Percentiles rank a stretch among this genome's conserved stretches.
These are phyloP conservation scores for Vandiemenella viatica DNA, from an alignment of 2,888 invertebrate species.

Conservation along the genomic window DNA sequence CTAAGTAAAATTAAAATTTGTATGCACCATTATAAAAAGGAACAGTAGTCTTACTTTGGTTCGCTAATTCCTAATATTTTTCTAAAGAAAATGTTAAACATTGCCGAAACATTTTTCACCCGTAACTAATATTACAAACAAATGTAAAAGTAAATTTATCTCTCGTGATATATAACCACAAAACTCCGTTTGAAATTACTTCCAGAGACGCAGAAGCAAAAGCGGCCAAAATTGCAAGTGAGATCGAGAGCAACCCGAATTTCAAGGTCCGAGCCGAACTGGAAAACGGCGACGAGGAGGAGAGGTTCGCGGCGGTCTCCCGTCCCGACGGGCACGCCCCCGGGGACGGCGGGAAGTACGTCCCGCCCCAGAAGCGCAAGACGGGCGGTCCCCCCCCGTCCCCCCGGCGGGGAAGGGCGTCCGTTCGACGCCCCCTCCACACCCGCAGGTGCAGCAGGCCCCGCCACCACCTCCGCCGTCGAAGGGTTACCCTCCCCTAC, in stretches of 20 bases:
- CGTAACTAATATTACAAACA: no score
- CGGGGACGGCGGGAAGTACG: slow-evolving; percentile 42
- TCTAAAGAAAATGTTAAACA: no score
- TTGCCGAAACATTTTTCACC: no score
- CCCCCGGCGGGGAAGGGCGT: slow-evolving; percentile 45
- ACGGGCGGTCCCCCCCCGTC: slow-evolving; percentile 1
- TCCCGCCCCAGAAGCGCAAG: slow-evolving; percentile 68
- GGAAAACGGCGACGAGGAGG: slow-evolving; percentile 88
- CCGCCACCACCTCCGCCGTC: slow-evolving; percentile 22
- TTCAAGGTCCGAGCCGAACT: slow-evolving; percentile 70
- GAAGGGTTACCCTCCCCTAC: slow-evolving; percentile 4
- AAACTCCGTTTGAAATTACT: background rate
- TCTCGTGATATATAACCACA: no score
- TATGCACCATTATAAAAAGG: no score
- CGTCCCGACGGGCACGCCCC: slow-evolving; percentile 32
- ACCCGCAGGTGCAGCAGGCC: slow-evolving; percentile 23
- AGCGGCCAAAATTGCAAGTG: slow-evolving; percentile 79
- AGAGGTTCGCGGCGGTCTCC: slow-evolving; percentile 68
- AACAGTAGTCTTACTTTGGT: no score
- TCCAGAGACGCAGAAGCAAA: slow-evolving; percentile 58
- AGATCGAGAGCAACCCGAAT: slow-evolving; percentile 75
- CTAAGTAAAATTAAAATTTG: no score
- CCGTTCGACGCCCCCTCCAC: slow-evolving; percentile 43
- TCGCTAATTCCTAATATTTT: no score
- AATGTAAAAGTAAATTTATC: no score